These are phyloP conservation scores for Diploscapter pachys DNA, from an alignment of 1,140 invertebrate genomes.

Conservation along the genomic window DNA sequence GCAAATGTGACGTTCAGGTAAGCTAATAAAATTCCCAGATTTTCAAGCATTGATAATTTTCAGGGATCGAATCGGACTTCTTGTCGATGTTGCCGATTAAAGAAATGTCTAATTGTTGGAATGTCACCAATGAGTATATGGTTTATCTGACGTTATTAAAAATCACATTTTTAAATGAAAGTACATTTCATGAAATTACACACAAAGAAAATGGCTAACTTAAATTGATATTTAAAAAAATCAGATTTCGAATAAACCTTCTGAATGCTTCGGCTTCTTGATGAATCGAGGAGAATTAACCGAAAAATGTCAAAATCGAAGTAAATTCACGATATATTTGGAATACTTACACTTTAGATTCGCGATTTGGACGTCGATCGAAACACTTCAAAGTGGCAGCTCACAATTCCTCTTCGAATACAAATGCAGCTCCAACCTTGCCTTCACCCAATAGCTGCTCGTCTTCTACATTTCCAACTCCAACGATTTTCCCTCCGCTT, in stretches of 20 bases:
- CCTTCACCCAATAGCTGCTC: too few species aligned
- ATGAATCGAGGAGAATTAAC: too few species aligned
- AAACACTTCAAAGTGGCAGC: conserved; percentile 37
- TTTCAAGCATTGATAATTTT: not conserved
- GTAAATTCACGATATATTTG: too few species aligned
- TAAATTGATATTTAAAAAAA: too few species aligned
- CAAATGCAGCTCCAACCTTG: too few species aligned
- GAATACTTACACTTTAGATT: conserved; percentile 15
- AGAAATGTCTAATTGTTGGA: conserved; percentile 7
- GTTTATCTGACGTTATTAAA: not conserved
- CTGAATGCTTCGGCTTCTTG: too few species aligned
- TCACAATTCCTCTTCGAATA: not conserved
- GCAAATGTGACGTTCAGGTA: conserved; percentile 10
- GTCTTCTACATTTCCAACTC: not conserved
- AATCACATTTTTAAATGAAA: too few species aligned
- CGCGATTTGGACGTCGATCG: conserved; percentile 30
- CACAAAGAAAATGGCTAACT: too few species aligned
- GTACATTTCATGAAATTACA: too few species aligned
- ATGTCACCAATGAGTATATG: conserved; percentile 10
- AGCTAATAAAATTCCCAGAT: not conserved
- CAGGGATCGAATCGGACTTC: not conserved
- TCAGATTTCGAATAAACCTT: too few species aligned
- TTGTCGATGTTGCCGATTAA: conserved; percentile 1
- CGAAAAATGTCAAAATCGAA: too few species aligned
- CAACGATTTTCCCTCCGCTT: not conserved